Conservation (phyloP, 1,140 invertebrate species). For the Drosophila baimaii region DNA sequence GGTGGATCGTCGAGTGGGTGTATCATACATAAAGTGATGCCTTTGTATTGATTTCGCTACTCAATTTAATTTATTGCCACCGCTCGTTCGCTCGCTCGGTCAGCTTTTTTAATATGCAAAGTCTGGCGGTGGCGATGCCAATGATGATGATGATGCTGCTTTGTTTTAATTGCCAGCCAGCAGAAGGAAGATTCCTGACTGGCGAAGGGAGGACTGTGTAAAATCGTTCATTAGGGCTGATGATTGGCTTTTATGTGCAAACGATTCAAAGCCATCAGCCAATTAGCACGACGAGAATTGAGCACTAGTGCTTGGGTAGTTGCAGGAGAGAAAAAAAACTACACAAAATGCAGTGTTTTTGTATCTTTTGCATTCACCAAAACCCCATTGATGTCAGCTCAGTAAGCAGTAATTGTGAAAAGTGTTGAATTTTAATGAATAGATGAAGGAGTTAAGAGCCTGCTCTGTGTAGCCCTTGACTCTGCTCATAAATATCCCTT, state of each 20-base stretch:
- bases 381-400: constrained; percentile 3
- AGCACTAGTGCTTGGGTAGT: not conserved
- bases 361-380: constrained; percentile 3
- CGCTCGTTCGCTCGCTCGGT: constrained; percentile 17
- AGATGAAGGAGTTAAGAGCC: not conserved
- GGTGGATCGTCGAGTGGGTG: constrained; percentile 16
- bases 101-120: constrained; percentile 56
- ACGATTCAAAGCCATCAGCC: constrained; percentile 49
- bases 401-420: not conserved
- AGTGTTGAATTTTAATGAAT: not conserved
- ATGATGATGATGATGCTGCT: constrained; percentile 29
- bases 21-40: constrained; percentile 45
- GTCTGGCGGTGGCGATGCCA: constrained; percentile 16
- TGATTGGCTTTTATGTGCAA: constrained; percentile 51
- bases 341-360: not conserved
- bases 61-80: constrained; percentile 59
- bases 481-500: too few species aligned
- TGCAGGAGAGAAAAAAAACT: not conserved
- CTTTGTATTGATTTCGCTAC: constrained; percentile 47
- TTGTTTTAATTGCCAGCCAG: constrained; percentile 51
- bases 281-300: constrained; percentile 29
- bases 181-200: constrained; percentile 39
- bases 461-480: too few species aligned
- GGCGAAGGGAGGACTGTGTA: constrained; percentile 6
- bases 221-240: constrained; percentile 49